Evolutionary conservation across 1,140 invertebrate species (phyloP).

Genomic region (Ceratina australensis): DNA sequence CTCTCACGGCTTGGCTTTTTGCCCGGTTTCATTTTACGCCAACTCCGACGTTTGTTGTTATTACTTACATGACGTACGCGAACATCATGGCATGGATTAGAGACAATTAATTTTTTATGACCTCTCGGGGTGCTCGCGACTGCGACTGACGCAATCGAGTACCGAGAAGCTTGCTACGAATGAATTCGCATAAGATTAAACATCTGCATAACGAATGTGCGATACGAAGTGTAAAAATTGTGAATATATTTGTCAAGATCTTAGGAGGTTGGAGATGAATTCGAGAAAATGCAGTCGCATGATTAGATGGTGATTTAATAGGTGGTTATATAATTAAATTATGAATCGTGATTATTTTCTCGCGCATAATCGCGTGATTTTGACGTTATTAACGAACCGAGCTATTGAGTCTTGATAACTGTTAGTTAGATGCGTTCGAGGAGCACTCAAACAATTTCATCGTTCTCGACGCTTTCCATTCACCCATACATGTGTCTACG

Average conservation of each 20-base stretch:
- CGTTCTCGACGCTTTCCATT: conserved; percentile 3
- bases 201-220: no score
- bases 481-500: neutral
- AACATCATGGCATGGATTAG: conserved; percentile 15
- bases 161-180: neutral
- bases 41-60: conserved; percentile 1
- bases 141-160: conserved; percentile 7
- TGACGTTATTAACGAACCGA: conserved; percentile 5
- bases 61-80: conserved; percentile 1
- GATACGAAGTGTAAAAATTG: no score
- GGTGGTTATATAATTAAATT: no score
- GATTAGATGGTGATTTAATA: no score
- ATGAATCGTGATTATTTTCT: no score
- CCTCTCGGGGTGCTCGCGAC: neutral
- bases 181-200: neutral
- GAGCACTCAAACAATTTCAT: neutral
- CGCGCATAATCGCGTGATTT: neutral
- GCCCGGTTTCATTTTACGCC: neutral
- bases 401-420: neutral
- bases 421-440: neutral
- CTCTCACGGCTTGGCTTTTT: conserved; percentile 1
- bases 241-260: neutral
- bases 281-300: no score
- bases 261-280: no score
- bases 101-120: conserved; percentile 26